Percentiles rank a stretch among this genome's conserved stretches.
phyloP scores from a whole-genome alignment of 2,113 vertebrate species.

The Stercorarius parasiticus region DNA sequence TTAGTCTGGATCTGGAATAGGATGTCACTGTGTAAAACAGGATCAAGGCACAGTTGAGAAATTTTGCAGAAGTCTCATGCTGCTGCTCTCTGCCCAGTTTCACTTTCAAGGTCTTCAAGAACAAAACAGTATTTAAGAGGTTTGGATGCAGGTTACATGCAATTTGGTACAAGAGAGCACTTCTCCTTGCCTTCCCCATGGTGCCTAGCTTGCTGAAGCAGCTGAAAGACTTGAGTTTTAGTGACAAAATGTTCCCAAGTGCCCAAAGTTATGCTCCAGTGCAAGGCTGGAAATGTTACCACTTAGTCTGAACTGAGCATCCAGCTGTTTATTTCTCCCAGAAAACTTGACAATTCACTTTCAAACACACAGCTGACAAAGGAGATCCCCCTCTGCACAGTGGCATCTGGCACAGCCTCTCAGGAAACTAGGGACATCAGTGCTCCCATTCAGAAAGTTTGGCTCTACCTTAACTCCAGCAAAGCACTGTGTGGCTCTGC shows the following conservation, averaged over 20 bases:
- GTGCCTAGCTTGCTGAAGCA: neutral
- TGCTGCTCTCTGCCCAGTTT: neutral
- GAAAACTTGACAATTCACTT: neutral
- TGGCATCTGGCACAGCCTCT: rapidly evolving
- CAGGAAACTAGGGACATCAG: neutral
- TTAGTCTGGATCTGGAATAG: neutral
- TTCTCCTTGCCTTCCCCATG: neutral
- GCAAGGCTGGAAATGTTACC: neutral
- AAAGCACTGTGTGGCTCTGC: neutral
- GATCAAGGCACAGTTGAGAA: neutral
- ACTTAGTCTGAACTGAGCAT: neutral
- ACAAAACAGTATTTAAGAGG: neutral
- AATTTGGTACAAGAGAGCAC: neutral
- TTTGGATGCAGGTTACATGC: neutral
- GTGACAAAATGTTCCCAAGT: neutral
- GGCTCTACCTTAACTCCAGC: neutral
- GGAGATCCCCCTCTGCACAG: neutral
- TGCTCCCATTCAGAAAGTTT: neutral
- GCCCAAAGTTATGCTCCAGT: neutral
- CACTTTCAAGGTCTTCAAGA: neutral
- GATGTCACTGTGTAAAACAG: neutral
- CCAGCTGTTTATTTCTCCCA: neutral
- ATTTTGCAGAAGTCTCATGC: neutral
- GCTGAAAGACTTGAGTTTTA: neutral
- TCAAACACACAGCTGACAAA: neutral